Evolutionary conservation across 2,797 vertebrate species (phyloP), one percentile per base, ranked within the genome.

Genomic region (Bovichtus variegatus): DNA sequence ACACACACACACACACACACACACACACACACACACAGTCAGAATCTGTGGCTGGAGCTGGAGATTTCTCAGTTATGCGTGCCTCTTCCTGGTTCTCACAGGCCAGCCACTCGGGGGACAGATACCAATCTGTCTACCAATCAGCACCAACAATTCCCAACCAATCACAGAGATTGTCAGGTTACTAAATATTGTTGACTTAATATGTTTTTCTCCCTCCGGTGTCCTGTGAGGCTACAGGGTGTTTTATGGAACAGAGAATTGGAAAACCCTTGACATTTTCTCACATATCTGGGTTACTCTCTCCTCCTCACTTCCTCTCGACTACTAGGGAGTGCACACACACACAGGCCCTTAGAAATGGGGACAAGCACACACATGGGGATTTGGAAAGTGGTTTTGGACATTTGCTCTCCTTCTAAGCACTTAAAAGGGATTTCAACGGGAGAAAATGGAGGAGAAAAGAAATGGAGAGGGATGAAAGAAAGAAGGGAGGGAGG

Each of bases 381-480:
- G 76, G 84, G 85, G 85, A 85, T 90, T 93, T 85, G 67, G 73
- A 86, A 85, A 92, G 87, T 81, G 80, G 83, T 82, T 92, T 87
- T 87, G 89, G 89, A 88, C 84, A 88, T 88, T 91, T 89, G 71
- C 83, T 85, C 72, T 83, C 80, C 71, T 89, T 84, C 79, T 78
- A 61, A 89, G 85, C 89, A 86, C 84, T 88, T 87, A 84, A 87
- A 88, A 69, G 51, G 85, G 78, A 90, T 91, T 91, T 88, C 66
- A 81, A 46, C 49, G 27, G 70, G 59, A 84, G 71, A 82, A 85
- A 83, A 85, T 90, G 76, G 78, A 80, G 65, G 70, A 75, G 73
- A 65, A 81, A 69, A 80, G 74, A 75, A 79, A 87, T 54, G 74
- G 66, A 78, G 67, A 81, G 61, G 69, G 71, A 66, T 55, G 69